Percentiles rank a stretch among this genome's conserved stretches.
These are phyloP conservation scores for Enteromius paludinosus DNA, from an alignment of 2,797 vertebrate species.

Conservation along the genomic window DNA sequence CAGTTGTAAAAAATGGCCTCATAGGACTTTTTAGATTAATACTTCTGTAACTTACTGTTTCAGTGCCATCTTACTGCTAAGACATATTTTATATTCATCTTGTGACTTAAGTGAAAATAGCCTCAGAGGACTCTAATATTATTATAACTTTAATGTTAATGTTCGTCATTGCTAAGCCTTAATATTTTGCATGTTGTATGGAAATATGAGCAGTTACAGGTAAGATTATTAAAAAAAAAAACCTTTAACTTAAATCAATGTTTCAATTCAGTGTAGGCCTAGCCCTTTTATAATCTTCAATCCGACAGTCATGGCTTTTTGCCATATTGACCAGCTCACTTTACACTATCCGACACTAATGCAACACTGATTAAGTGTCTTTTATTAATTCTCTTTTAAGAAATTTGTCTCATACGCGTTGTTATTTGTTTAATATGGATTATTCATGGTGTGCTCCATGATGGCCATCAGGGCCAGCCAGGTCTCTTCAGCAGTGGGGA, in stretches of 20 bases:
- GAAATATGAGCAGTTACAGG: neutral
- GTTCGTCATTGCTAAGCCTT: too few relatives aligned
- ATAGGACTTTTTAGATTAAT: too few relatives aligned
- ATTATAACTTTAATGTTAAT: neutral
- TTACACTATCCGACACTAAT: neutral
- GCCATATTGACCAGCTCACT: neutral
- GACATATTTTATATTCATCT: neutral
- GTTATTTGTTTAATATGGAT: slow-evolving; percentile 73
- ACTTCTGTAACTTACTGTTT: too few relatives aligned
- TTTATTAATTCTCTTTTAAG: neutral
- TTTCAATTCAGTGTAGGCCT: neutral
- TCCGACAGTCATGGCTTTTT: neutral
- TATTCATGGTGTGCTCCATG: slow-evolving; percentile 80
- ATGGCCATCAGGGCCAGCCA: slow-evolving; percentile 88
- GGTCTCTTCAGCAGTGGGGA: slow-evolving; percentile 89
- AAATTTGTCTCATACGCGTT: neutral
- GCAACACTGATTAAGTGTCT: neutral
- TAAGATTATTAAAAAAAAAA: neutral
- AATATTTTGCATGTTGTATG: neutral
- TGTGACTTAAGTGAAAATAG: neutral
- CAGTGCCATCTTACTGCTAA: too few relatives aligned
- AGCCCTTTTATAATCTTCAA: neutral
- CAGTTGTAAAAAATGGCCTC: too few relatives aligned
- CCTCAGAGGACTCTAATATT: neutral
- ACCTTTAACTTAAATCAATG: neutral